phyloP scores from a whole-genome alignment of 2,888 invertebrate species.

The Tinea trinotella region DNA sequence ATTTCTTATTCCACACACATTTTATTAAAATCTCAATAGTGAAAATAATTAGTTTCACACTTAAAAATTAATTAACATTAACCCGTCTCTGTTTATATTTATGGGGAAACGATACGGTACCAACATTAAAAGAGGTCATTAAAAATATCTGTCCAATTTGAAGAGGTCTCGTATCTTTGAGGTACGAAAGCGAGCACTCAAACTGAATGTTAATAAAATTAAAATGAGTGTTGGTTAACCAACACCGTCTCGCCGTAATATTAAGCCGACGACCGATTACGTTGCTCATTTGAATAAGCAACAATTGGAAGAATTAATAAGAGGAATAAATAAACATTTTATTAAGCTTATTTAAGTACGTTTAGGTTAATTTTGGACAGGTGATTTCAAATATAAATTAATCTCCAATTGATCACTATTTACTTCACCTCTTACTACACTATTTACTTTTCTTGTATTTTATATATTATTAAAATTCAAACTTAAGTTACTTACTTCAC shows the following conservation, averaged over 20 bases:
- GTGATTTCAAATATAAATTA: too few species aligned
- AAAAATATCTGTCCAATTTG: slow-evolving; percentile 36
- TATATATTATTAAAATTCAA: too few species aligned
- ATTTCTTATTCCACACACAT: too few species aligned
- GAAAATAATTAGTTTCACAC: neutral
- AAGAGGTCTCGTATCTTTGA: slow-evolving; percentile 35
- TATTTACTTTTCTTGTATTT: too few species aligned
- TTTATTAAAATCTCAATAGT: too few species aligned
- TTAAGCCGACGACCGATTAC: slow-evolving; percentile 46
- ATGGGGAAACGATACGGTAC: slow-evolving; percentile 12
- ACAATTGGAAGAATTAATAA: slow-evolving; percentile 36
- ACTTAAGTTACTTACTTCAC: too few species aligned
- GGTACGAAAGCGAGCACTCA: slow-evolving; percentile 32
- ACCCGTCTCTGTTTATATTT: slow-evolving; percentile 13
- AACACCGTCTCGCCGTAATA: slow-evolving; percentile 30
- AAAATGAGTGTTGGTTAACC: slow-evolving; percentile 36
- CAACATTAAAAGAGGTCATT: slow-evolving; percentile 20
- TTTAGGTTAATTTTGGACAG: too few species aligned
- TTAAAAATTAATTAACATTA: slow-evolving; percentile 7
- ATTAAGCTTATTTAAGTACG: too few species aligned
- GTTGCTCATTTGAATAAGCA: slow-evolving; percentile 44
- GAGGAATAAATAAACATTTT: neutral
- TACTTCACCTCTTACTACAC: too few species aligned
- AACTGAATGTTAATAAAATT: slow-evolving; percentile 41
- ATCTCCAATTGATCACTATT: too few species aligned